Base-by-base conservation (phyloP, 2,113 vertebrate species). In the Grammomys surdaster region DNA sequence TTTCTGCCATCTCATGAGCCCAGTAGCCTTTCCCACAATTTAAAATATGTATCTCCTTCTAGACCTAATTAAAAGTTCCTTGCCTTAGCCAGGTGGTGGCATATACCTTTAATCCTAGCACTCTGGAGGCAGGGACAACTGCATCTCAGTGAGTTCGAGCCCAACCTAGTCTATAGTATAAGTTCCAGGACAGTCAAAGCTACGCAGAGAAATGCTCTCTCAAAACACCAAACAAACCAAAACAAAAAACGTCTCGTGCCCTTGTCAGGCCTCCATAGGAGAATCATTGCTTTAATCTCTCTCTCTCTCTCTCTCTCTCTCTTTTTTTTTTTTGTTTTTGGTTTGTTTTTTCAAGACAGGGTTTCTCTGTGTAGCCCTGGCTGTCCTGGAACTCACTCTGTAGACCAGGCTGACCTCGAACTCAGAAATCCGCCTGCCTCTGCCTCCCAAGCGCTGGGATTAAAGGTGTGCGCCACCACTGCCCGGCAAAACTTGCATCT, bases 61-160 rank as follows among this genome's bases (percentile, higher is more conserved):
- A 91, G 67, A 93, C 78, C 72, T 82, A 77, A 90, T 94, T 89
- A 96, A 73, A 94, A 76, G 54, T n/a, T 86, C 36, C 76, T 95
- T 94, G 33, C 28, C n/a, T 40, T 22, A 73, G 72, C 9, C 0
- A 3, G 3, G n/a, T 73, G 72, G n/a, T 43, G 72, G 72, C n/a
- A 22, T 22, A 43, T 11, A 20, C n/a, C 72, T 43, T 75, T 75
- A 75, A 75, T 75, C 72, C n/a, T 22, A 75, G 72, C 72, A 24
- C 72, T 75, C 19, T 43, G n/a, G 72, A 75, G n/a, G n/a, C 70
- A 73, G 70, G 40, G 72, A 40, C n/a, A 75, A 11, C 3, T 43
- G 20, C 19, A 43, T 43, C 19, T 75, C 72, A 22, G 72, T 73
- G n/a, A 75, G 72, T 43, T 75, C n/a, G 11, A 43, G n/a, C 9